Percentiles rank a stretch among this genome's conserved stretches.
Evolutionary conservation across 2,113 vertebrate genomes (phyloP).

Genomic region (Etheostoma spectabile): DNA sequence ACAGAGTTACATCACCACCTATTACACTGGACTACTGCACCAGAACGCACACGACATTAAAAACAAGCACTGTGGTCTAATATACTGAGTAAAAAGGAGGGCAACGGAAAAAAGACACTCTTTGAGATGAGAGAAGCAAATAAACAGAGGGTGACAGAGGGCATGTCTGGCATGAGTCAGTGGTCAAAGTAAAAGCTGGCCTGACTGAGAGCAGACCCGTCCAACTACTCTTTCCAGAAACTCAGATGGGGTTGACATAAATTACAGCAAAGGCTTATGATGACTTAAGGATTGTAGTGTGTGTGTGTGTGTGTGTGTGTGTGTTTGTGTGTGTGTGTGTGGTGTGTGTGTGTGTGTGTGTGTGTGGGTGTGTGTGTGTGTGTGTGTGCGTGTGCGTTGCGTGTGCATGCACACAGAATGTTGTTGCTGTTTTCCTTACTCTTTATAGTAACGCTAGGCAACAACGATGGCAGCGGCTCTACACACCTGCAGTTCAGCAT

Average conservation of each 20-base stretch:
- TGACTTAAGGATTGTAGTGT: conserved; percentile 40
- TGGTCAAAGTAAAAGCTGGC: conserved; percentile 64
- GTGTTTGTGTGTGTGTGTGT: too few relatives aligned
- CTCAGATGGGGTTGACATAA: conserved; percentile 59
- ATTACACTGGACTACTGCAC: conserved; percentile 63
- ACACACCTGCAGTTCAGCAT: conserved; percentile 66
- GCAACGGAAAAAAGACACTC: conserved; percentile 33
- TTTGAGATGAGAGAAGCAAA: conserved; percentile 57
- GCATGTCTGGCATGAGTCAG: conserved; percentile 77
- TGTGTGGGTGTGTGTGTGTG: conserved; percentile 19
- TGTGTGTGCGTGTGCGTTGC: not conserved
- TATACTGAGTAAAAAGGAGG: conserved; percentile 41
- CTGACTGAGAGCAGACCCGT: conserved; percentile 44
- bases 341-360: conserved; percentile 1
- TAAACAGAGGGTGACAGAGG: conserved; percentile 48
- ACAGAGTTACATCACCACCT: conserved; percentile 74
- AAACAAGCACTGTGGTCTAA: conserved; percentile 41
- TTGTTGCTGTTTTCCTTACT: conserved; percentile 56
- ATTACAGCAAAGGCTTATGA: conserved; percentile 41
- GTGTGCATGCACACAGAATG: conserved; percentile 22
- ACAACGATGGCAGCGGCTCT: conserved; percentile 55
- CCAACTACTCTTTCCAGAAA: conserved; percentile 65
- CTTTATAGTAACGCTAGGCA: conserved; percentile 63
- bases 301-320: conserved; percentile 17
- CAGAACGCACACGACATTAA: conserved; percentile 12